These are phyloP conservation scores for Salminus brasiliensis DNA, from an alignment of 2,113 vertebrate species.

Conservation along the genomic window DNA sequence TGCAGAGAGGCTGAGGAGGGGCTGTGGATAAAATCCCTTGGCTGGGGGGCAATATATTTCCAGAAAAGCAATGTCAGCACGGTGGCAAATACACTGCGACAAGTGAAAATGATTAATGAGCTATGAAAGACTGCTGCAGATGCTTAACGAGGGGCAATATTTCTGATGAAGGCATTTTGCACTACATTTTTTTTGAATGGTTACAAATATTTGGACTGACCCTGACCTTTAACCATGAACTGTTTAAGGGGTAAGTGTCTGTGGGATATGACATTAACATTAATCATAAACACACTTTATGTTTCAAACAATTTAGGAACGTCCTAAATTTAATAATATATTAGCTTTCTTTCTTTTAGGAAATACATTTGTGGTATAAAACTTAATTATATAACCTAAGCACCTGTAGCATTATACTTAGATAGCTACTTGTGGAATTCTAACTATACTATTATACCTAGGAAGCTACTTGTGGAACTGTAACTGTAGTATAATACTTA, in stretches of 20 bases:
- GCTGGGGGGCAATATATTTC: conserved; percentile 53
- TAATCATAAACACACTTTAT: not conserved
- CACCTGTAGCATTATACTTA: no score
- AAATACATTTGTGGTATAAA: no score
- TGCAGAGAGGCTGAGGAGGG: not conserved
- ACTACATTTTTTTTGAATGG: conserved; percentile 48
- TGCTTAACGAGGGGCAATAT: conserved; percentile 62
- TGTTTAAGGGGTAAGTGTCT: not conserved
- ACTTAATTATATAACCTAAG: no score
- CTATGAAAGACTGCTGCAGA: conserved; percentile 52
- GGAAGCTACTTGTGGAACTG: no score
- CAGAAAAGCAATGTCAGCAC: conserved; percentile 61
- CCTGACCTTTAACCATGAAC: not conserved
- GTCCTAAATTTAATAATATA: no score
- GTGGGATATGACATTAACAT: not conserved
- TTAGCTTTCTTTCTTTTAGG: not conserved
- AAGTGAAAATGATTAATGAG: conserved; percentile 63
- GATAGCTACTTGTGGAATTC: no score
- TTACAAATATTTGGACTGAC: conserved; percentile 16
- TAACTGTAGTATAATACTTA: no score
- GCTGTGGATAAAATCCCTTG: conserved; percentile 40
- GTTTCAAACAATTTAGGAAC: not conserved
- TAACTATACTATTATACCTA: no score
- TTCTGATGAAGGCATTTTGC: conserved; percentile 55
- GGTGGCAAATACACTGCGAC: conserved; percentile 45